Evolutionary conservation across 2,888 invertebrate species (phyloP).

Genomic region (Leptinotarsa peninsularis): DNA sequence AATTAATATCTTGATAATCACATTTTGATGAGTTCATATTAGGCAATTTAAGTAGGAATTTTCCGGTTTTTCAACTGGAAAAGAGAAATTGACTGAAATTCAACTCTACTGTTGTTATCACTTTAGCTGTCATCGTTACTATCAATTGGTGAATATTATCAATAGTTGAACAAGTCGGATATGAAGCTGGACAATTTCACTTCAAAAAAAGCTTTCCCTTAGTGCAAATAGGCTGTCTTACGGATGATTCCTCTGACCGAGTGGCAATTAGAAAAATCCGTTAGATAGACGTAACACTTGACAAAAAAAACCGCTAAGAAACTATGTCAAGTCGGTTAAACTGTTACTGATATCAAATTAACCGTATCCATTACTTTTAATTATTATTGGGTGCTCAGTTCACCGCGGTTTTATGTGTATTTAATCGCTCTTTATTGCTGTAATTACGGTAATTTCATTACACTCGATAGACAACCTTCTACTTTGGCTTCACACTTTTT

Average conservation of each 20-base stretch:
- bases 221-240: background rate
- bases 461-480: conserved; percentile 44
- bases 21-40: no score
- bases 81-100: no score
- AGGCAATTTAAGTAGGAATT: no score
- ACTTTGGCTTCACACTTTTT: conserved; percentile 37
- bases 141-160: no score
- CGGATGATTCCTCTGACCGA: background rate
- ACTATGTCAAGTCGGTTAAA: conserved; percentile 50
- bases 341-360: conserved; percentile 54
- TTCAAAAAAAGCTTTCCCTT: no score
- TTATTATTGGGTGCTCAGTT: conserved; percentile 44
- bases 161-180: no score
- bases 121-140: no score
- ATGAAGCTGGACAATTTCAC: no score
- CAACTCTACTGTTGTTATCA: no score
- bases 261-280: background rate
- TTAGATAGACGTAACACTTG: background rate
- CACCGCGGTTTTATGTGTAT: conserved; percentile 50
- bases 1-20: no score
- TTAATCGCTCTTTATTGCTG: conserved; percentile 52
- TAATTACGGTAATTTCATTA: conserved; percentile 50
- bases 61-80: no score
- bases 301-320: conserved; percentile 37
- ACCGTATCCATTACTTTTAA: conserved; percentile 53